Percentiles rank a stretch among this genome's conserved stretches.
Conservation (phyloP, 2,113 vertebrate genomes). For the Zosterops pallidus region DNA sequence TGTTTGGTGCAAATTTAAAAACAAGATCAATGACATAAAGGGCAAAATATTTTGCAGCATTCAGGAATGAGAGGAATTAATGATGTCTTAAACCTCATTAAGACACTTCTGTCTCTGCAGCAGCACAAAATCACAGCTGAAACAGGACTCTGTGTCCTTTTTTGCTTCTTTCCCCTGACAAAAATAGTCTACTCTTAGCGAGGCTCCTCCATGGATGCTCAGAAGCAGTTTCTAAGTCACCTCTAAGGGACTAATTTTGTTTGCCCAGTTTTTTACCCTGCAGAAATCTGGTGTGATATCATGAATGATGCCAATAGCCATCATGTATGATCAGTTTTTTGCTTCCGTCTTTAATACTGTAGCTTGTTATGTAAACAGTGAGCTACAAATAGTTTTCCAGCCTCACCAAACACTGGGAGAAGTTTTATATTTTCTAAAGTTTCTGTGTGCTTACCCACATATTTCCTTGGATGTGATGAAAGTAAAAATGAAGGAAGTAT, state of each 20-base stretch:
- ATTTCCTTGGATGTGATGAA: background rate
- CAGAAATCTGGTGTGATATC: background rate
- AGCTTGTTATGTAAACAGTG: background rate
- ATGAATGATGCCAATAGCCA: background rate
- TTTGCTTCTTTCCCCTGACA: background rate
- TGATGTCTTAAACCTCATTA: background rate
- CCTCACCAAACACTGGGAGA: background rate
- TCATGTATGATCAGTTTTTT: accelerated
- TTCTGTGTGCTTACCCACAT: background rate
- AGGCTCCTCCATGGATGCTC: background rate
- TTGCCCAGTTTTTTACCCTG: background rate
- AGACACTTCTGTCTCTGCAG: background rate
- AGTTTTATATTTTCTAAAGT: background rate
- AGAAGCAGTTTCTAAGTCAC: background rate
- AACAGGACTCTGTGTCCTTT: background rate
- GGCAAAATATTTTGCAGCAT: background rate
- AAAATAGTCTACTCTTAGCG: background rate
- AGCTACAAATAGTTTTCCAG: background rate
- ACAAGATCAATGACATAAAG: background rate
- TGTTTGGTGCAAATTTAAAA: background rate
- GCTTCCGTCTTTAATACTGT: background rate
- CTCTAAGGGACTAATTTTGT: background rate
- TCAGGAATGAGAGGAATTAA: background rate
- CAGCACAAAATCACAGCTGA: background rate
- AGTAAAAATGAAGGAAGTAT: background rate